These are phyloP conservation scores for Baccha elongata DNA, from an alignment of 2,888 invertebrate genomes.

Conservation along the genomic window DNA sequence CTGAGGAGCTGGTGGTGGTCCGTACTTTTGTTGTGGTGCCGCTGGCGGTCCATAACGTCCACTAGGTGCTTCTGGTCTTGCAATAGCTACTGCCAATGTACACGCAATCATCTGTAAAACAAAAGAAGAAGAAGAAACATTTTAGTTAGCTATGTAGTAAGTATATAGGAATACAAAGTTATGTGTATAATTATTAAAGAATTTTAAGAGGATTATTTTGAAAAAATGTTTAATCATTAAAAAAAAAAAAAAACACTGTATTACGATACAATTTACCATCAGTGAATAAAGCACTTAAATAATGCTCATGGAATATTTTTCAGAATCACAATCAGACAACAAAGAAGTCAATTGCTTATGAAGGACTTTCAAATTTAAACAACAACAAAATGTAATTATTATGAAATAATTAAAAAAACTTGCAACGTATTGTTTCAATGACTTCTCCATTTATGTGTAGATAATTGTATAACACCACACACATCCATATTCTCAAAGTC, in stretches of 20 bases:
- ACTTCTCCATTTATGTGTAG: neutral
- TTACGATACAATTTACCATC: too few relatives aligned
- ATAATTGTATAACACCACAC: too few relatives aligned
- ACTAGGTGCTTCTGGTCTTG: conserved; percentile 82
- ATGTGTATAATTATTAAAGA: neutral
- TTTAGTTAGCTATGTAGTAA: too few relatives aligned
- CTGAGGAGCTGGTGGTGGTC: conserved; percentile 77
- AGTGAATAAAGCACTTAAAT: neutral
- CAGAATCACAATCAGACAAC: neutral
- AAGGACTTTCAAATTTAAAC: neutral
- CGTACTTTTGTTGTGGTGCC: conserved; percentile 74
- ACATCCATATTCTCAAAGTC: conserved; percentile 5
- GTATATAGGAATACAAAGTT: too few relatives aligned
- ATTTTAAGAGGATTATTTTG: neutral
- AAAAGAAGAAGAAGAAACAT: neutral
- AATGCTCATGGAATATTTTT: too few relatives aligned
- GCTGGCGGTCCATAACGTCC: conserved; percentile 80
- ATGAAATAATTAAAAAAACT: neutral
- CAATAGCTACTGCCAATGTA: conserved; percentile 81
- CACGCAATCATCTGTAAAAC: conserved; percentile 78
- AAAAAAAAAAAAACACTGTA: too few relatives aligned
- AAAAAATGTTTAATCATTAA: neutral
- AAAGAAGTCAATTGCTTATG: neutral
- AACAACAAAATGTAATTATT: neutral
- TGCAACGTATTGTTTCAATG: neutral